Percentiles rank a stretch among this genome's conserved stretches.
phyloP scores from a whole-genome alignment of 2,888 invertebrate genomes.

The Catocala sponsa region DNA sequence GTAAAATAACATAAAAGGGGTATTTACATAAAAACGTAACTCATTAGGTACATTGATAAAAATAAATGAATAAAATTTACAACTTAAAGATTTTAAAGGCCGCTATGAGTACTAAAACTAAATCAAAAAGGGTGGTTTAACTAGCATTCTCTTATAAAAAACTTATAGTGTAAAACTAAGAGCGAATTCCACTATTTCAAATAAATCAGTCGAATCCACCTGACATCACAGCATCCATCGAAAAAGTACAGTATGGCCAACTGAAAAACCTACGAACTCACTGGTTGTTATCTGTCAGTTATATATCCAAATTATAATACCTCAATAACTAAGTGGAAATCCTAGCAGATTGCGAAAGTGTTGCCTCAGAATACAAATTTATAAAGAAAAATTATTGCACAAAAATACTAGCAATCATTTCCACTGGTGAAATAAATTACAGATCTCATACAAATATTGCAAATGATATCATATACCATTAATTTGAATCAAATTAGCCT shows the following conservation, averaged over 20 bases:
- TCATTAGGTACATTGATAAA: constrained; percentile 66
- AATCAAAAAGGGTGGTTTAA: constrained; percentile 59
- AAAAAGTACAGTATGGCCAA: constrained; percentile 65
- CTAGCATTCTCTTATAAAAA: constrained; percentile 58
- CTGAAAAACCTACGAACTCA: constrained; percentile 50
- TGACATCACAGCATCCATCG: constrained; percentile 68
- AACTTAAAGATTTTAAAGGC: constrained; percentile 76
- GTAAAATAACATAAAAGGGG: constrained; percentile 74
- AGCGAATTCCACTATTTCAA: constrained; percentile 64
- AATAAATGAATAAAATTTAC: constrained; percentile 80
- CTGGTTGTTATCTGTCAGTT: constrained; percentile 41
- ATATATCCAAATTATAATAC: constrained; percentile 41
- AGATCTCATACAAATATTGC: constrained; percentile 67
- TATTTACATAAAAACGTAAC: constrained; percentile 83
- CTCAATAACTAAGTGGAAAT: constrained; percentile 26
- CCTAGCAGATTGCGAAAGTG: constrained; percentile 26
- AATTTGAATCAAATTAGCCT: constrained; percentile 61
- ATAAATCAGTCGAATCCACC: constrained; percentile 71
- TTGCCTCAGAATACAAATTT: constrained; percentile 52
- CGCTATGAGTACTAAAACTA: constrained; percentile 65
- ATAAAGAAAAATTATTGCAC: constrained; percentile 69
- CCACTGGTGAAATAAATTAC: constrained; percentile 59
- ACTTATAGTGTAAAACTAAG: constrained; percentile 59
- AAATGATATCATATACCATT: constrained; percentile 84
- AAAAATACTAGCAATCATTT: constrained; percentile 63